Evolutionary conservation across 2,888 invertebrate genomes (phyloP).

Genomic region (Falcaria lacertinaria): DNA sequence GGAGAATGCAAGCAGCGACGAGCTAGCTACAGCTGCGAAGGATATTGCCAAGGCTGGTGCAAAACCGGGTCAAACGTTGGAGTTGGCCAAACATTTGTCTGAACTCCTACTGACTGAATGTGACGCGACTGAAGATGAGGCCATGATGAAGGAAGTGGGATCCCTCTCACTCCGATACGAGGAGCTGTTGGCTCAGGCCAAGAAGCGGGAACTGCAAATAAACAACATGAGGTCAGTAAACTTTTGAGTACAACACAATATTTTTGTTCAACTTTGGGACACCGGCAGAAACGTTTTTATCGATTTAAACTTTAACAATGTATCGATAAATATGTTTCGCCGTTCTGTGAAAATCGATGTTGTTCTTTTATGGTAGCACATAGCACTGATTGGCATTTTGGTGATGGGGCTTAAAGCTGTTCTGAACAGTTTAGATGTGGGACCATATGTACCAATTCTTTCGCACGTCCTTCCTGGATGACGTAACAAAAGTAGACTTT

Average conservation of each 20-base stretch:
- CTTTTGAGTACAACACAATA: not conserved
- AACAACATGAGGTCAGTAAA: constrained; percentile 85
- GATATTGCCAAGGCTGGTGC: constrained; percentile 87
- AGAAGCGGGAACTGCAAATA: constrained; percentile 87
- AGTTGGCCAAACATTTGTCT: constrained; percentile 89
- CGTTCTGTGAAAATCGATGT: constrained; percentile 25
- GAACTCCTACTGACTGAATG: constrained; percentile 87
- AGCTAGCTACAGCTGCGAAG: constrained; percentile 82
- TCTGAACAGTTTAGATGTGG: constrained; percentile 12
- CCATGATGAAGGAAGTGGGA: constrained; percentile 82
- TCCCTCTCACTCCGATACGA: constrained; percentile 84
- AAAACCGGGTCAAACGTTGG: constrained; percentile 88
- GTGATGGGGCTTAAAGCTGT: constrained; percentile 55
- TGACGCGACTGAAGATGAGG: constrained; percentile 82
- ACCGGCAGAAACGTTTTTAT: not conserved
- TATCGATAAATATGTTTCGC: constrained; percentile 18
- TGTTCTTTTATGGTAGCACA: constrained; percentile 56
- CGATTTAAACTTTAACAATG: not conserved
- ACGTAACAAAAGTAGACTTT: constrained; percentile 2
- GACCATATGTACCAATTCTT: not conserved
- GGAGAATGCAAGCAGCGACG: constrained; percentile 77
- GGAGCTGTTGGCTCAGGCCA: constrained; percentile 83
- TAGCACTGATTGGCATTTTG: constrained; percentile 56
- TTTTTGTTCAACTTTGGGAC: not conserved
- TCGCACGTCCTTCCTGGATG: constrained; percentile 2